phyloP scores from a whole-genome alignment of 2,113 vertebrate species.

The Tenrec ecaudatus region DNA sequence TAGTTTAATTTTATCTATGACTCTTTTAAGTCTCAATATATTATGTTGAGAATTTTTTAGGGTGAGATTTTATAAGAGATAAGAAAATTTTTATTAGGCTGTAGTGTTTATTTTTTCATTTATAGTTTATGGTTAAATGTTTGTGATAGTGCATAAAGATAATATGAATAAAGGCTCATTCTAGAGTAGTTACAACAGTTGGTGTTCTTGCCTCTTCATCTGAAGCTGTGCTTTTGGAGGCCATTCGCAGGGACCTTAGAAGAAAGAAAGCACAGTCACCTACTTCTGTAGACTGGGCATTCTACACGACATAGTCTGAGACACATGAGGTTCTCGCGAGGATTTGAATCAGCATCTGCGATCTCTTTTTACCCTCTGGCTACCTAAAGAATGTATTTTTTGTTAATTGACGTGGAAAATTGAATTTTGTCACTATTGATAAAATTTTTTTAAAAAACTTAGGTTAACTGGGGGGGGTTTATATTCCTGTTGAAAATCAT shows the following conservation, averaged over 20 bases:
- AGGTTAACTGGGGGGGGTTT: neutral
- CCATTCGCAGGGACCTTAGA: too few relatives aligned
- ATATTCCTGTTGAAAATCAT: slow-evolving; percentile 16
- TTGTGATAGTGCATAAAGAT: neutral
- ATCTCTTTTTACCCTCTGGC: neutral
- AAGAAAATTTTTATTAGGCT: neutral
- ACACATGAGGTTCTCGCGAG: neutral
- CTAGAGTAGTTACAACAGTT: neutral
- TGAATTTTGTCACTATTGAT: slow-evolving; percentile 23
- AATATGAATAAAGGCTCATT: neutral
- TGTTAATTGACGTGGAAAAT: slow-evolving; percentile 14
- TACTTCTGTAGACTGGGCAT: neutral
- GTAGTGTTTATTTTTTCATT: slow-evolving; percentile 46
- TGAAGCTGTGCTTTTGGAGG: too few relatives aligned
- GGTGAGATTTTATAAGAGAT: neutral
- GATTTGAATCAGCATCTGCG: neutral
- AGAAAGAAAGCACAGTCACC: neutral
- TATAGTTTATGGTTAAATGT: slow-evolving; percentile 34
- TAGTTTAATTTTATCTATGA: slow-evolving; percentile 29
- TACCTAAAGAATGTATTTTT: slow-evolving; percentile 15
- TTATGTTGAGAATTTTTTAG: slow-evolving; percentile 1
- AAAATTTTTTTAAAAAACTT: neutral
- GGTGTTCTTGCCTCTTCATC: neutral
- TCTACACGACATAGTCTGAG: neutral
- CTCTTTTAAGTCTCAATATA: slow-evolving; percentile 19